phyloP scores from a whole-genome alignment of 2,113 vertebrate genomes.

The Sinocyclocheilus maitianheensis region DNA sequence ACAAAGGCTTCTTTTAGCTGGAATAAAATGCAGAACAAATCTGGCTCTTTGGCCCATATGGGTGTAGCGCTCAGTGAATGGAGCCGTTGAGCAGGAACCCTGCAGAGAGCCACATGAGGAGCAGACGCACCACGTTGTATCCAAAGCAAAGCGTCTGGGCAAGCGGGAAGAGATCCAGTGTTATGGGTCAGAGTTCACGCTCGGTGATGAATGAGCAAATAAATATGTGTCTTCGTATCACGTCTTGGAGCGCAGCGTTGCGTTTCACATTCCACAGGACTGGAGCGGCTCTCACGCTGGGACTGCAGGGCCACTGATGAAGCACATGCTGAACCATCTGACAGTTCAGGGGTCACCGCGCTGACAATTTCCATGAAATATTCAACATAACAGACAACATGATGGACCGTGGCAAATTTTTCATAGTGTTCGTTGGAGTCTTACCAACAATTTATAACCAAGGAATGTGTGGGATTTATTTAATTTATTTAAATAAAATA shows the following conservation, averaged over 20 bases:
- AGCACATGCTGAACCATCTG: neutral
- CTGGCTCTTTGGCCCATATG: conserved; percentile 50
- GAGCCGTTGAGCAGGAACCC: conserved; percentile 30
- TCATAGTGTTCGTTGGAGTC: too few relatives aligned
- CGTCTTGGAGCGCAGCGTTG: conserved; percentile 63
- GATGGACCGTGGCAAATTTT: neutral
- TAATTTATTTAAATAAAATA: too few relatives aligned
- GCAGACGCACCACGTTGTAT: conserved; percentile 35
- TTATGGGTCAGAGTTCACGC: conserved; percentile 70
- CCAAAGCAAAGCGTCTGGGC: conserved; percentile 39
- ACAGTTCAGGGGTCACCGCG: neutral
- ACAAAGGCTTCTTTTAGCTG: conserved; percentile 33
- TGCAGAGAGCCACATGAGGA: conserved; percentile 50
- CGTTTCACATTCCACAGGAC: conserved; percentile 67
- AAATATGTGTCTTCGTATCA: conserved; percentile 65
- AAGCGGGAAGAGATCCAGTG: conserved; percentile 62
- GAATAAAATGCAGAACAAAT: conserved; percentile 49
- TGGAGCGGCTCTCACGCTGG: neutral
- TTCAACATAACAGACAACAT: neutral
- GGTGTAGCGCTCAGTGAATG: conserved; percentile 11
- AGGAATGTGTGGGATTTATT: too few relatives aligned
- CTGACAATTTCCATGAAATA: conserved; percentile 21
- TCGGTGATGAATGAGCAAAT: conserved; percentile 76
- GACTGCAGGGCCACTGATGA: conserved; percentile 19
- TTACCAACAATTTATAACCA: too few relatives aligned